phyloP scores from a whole-genome alignment of 2,797 vertebrate genomes.

The Diplodus puntazzo region DNA sequence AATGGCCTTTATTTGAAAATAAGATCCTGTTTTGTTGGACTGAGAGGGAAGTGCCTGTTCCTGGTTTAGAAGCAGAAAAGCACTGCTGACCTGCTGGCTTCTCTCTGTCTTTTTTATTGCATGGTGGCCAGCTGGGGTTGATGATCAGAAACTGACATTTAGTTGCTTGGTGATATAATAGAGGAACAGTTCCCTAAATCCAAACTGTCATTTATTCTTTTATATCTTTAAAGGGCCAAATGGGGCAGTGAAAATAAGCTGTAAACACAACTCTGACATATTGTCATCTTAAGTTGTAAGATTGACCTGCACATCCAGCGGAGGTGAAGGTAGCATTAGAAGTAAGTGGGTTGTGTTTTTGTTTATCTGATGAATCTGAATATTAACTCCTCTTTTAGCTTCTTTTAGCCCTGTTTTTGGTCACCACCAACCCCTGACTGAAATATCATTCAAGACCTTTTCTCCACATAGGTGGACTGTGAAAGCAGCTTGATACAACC shows the following conservation, averaged over 20 bases:
- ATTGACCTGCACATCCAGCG: background rate
- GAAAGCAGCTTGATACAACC: too few relatives aligned
- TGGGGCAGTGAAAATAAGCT: too few relatives aligned
- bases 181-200: background rate
- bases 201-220: slow-evolving; percentile 4
- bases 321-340: background rate
- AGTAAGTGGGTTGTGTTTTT: background rate
- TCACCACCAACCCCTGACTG: background rate
- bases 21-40: background rate
- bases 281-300: background rate
- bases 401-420: slow-evolving; percentile 1
- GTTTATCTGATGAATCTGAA: background rate
- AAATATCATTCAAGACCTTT: background rate
- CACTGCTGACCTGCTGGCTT: slow-evolving; percentile 61
- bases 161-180: background rate
- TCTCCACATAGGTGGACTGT: too few relatives aligned
- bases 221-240: too few relatives aligned
- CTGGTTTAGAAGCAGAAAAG: slow-evolving; percentile 56
- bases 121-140: slow-evolving; percentile 29
- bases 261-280: background rate
- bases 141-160: slow-evolving; percentile 52
- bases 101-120: slow-evolving; percentile 58
- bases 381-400: background rate
- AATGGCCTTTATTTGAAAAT: background rate
- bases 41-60: slow-evolving; percentile 19